Percentiles rank a stretch among this genome's conserved stretches.
Evolutionary conservation across 1,140 invertebrate genomes (phyloP).

Genomic region (Drosophila lini): DNA sequence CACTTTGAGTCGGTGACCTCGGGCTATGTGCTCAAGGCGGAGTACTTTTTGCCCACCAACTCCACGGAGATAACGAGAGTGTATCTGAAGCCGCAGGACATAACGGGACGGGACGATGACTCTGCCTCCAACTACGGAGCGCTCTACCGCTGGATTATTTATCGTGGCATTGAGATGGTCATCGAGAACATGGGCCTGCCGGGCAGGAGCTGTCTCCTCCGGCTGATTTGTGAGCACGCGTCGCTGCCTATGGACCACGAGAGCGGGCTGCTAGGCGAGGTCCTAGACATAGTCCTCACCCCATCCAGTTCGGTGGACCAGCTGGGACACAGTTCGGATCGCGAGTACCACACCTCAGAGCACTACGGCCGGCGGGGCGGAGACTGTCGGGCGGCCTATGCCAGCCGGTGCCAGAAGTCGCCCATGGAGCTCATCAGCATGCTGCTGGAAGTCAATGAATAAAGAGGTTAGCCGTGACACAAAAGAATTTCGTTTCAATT

Average conservation of each 20-base stretch:
- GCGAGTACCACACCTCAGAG: conserved; percentile 57
- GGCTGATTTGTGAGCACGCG: conserved; percentile 90
- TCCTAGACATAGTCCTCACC: conserved; percentile 89
- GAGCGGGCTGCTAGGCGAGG: conserved; percentile 88
- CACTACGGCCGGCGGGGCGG: conserved; percentile 57
- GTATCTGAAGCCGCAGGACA: conserved; percentile 64
- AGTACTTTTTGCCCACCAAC: conserved; percentile 78
- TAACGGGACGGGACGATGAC: conserved; percentile 44
- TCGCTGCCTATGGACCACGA: conserved; percentile 87
- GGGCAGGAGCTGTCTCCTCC: conserved; percentile 89
- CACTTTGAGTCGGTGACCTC: conserved; percentile 78
- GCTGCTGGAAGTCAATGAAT: conserved; percentile 52
- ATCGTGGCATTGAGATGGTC: conserved; percentile 73
- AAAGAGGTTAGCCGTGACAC: conserved; percentile 8
- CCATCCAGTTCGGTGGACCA: conserved; percentile 62
- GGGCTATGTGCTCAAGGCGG: conserved; percentile 81
- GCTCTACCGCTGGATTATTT: conserved; percentile 78
- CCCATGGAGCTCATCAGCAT: conserved; percentile 57
- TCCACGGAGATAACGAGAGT: conserved; percentile 60
- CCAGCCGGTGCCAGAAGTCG: conserved; percentile 45
- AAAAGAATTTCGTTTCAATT: conserved; percentile 17
- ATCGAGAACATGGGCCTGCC: conserved; percentile 86
- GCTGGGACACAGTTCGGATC: conserved; percentile 30
- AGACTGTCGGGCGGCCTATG: conserved; percentile 45
- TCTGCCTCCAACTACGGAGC: conserved; percentile 34